Conservation (phyloP, 2,888 invertebrate genomes). For the Fragum sueziense region DNA sequence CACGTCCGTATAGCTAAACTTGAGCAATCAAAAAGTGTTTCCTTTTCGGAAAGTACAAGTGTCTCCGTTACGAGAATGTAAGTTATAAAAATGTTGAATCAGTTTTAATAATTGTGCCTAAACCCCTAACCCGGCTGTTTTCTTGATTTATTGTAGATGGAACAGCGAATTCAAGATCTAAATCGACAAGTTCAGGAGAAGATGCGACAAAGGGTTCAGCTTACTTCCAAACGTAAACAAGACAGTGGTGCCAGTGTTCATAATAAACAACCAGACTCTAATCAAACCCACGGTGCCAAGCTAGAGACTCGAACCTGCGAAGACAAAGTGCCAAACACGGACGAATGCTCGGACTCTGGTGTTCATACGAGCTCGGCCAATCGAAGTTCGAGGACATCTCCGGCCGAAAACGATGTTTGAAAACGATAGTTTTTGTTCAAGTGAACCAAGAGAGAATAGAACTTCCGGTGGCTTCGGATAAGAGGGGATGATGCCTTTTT, state of each 20-base stretch:
- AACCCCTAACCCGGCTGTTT: no score
- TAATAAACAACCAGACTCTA: neutral
- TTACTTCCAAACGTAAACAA: conserved; percentile 41
- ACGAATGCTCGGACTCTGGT: conserved; percentile 70
- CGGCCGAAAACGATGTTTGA: conserved; percentile 38
- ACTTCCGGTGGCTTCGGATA: no score
- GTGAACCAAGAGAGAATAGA: no score
- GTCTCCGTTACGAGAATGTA: no score
- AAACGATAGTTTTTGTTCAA: no score
- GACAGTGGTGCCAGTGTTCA: neutral
- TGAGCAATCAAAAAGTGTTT: no score
- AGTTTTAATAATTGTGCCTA: no score
- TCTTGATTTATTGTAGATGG: conserved; percentile 73
- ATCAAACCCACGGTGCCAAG: conserved; percentile 16
- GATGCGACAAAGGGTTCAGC: conserved; percentile 63
- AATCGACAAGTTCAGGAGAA: conserved; percentile 70
- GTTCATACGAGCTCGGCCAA: conserved; percentile 63
- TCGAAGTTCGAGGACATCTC: conserved; percentile 62
- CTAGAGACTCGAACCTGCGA: conserved; percentile 48
- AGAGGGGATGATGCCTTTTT: no score
- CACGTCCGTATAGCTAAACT: no score
- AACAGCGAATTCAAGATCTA: conserved; percentile 71
- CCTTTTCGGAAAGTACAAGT: no score
- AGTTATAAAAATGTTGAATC: no score
- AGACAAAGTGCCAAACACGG: conserved; percentile 54